Percentiles rank a stretch among this genome's conserved stretches.
These are phyloP conservation scores for Plotosus lineatus DNA, from an alignment of 2,113 vertebrate genomes.

Conservation along the genomic window DNA sequence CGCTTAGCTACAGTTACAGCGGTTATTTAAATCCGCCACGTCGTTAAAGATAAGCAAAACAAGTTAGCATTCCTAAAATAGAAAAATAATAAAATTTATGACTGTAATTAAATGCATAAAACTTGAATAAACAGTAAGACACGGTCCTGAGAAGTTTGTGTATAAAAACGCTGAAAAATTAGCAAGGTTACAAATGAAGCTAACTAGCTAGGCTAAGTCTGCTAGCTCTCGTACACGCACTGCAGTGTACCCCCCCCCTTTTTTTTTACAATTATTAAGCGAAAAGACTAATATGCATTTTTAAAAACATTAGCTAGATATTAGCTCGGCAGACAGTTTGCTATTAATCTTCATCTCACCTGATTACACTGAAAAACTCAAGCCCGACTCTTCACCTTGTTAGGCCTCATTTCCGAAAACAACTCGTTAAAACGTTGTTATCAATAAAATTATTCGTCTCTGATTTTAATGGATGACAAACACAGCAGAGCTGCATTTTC, in stretches of 20 bases:
- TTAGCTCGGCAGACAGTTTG: neutral
- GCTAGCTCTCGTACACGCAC: neutral
- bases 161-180: neutral
- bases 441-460: neutral
- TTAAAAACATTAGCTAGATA: neutral
- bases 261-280: neutral
- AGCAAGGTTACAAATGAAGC: neutral
- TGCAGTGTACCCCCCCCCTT: neutral
- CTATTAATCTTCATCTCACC: slow-evolving; percentile 14
- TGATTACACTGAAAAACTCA: slow-evolving; percentile 41
- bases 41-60: neutral
- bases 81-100: neutral
- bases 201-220: neutral
- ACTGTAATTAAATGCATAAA: neutral
- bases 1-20: neutral
- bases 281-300: neutral
- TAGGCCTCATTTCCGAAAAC: slow-evolving; percentile 45
- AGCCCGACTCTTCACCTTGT: slow-evolving; percentile 3
- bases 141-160: too few species aligned
- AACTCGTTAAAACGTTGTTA: neutral
- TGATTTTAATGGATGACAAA: neutral
- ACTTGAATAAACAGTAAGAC: neutral
- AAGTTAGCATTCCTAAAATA: neutral
- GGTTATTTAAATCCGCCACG: slow-evolving; percentile 3
- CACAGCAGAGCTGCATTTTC: neutral